Base-by-base conservation (phyloP, 2,888 invertebrate genomes). In the Oxytorus armatus region DNA sequence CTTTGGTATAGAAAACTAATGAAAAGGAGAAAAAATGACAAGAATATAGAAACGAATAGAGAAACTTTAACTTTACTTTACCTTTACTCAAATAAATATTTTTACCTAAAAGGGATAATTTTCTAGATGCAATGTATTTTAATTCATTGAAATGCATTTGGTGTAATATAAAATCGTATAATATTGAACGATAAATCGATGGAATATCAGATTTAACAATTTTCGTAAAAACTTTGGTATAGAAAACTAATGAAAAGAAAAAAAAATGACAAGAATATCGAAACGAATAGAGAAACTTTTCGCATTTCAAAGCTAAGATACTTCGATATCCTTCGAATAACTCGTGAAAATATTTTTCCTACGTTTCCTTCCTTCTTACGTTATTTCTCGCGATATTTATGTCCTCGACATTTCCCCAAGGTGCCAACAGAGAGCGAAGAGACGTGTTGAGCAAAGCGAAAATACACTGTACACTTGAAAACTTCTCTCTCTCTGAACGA, bases 351-450 rank as follows among this genome's bases (percentile, higher is more conserved):
- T 61, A 33, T 44, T 57, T 59, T 49, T 57, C 44, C 39, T 29
- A n/a, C 3, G 25, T 16, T 14, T 55, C 63, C 33, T 33, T 8
- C 5, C 23, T 16, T 14, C 63, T 63, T 44, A 29, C 49, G 51
- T 47, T 53, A 39, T 51, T 36, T n/a, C n/a, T n/a, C n/a, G n/a
- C n/a, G 25, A 73, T 74, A 73, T 74, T 73, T 69, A 47, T 44
- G 14, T 36, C 55, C 10, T 47, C 29, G 73, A 68, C 51, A 73
- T 78, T 73, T 74, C 73, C 78, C 78, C 61, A 55, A 69, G 78
- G 73, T 68, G 47, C 39, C 25, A 23, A 23, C 2, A 21, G 44
- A 25, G 14, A 7, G 44, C 42, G 47, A n/a, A n/a, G n/a, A 23
- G 53, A 53, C 36, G 23, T 16, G 39, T 47, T 21, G 14, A 47